Percentiles rank a stretch among this genome's conserved stretches.
Conservation (phyloP, 2,888 invertebrate species). For the Argyresthia goedartella region DNA sequence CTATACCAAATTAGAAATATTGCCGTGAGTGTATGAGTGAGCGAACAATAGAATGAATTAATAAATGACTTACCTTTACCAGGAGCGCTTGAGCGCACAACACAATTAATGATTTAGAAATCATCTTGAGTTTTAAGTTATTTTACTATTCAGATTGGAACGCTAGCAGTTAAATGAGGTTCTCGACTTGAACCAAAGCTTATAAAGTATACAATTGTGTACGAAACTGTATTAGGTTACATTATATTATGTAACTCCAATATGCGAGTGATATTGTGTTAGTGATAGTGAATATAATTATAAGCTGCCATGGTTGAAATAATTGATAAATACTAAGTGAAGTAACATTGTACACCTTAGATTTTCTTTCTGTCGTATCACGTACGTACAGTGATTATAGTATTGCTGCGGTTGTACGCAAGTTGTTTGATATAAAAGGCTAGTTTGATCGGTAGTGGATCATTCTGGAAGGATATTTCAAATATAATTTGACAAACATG, state of each 20-base stretch:
- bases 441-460: not conserved
- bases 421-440: not conserved
- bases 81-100: conserved; percentile 3
- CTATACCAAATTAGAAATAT: not conserved
- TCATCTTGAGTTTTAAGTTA: conserved; percentile 5
- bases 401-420: not conserved
- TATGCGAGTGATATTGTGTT: not conserved
- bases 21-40: no score
- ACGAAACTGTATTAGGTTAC: not conserved
- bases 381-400: not conserved
- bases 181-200: not conserved
- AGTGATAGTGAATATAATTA: not conserved
- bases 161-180: not conserved
- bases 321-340: not conserved
- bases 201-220: not conserved
- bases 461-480: not conserved
- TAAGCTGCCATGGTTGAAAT: not conserved
- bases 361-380: not conserved
- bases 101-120: conserved; percentile 3
- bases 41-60: no score
- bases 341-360: not conserved
- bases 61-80: not conserved
- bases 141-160: not conserved
- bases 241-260: not conserved
- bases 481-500: not conserved